Evolutionary conservation across 2,113 vertebrate species (phyloP).

Genomic region (Syngnathoides biaculeatus): DNA sequence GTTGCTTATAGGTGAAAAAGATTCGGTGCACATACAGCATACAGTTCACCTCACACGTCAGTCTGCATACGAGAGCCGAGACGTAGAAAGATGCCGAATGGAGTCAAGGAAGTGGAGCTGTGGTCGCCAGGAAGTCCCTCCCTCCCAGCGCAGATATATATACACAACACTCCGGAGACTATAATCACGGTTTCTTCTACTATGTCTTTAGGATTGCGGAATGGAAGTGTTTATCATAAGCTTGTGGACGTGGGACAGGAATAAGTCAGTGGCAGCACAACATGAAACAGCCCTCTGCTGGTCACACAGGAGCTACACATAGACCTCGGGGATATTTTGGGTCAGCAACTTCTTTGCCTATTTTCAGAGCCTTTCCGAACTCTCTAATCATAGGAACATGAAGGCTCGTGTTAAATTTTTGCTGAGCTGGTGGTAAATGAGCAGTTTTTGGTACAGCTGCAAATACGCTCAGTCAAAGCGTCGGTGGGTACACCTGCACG

Average conservation of each 20-base stretch:
- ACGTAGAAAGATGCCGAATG: conserved; percentile 42
- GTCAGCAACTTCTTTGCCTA: conserved; percentile 43
- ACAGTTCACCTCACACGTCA: conserved; percentile 52
- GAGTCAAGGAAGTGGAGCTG: conserved; percentile 51
- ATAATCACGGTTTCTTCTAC: conserved; percentile 69
- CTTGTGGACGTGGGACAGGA: conserved; percentile 55
- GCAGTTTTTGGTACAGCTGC: conserved; percentile 35
- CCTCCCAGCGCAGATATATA: conserved; percentile 60
- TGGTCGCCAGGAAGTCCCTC: conserved; percentile 31
- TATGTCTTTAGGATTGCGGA: conserved; percentile 62
- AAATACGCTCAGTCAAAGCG: conserved; percentile 1
- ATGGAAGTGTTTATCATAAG: conserved; percentile 69
- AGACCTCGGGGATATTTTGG: conserved; percentile 56
- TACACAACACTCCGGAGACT: conserved; percentile 57
- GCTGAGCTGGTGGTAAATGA: conserved; percentile 42
- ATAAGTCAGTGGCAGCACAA: conserved; percentile 57
- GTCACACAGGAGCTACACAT: conserved; percentile 39
- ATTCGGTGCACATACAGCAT: conserved; percentile 46
- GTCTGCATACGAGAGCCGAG: too few relatives aligned
- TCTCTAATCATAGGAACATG: conserved; percentile 59
- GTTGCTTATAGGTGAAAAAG: conserved; percentile 27
- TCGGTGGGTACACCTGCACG: background rate
- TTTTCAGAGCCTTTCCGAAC: conserved; percentile 46
- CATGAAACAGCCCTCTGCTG: conserved; percentile 66
- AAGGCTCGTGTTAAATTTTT: conserved; percentile 35